Base-by-base conservation (phyloP, 2,888 invertebrate species). In the Troides helena region DNA sequence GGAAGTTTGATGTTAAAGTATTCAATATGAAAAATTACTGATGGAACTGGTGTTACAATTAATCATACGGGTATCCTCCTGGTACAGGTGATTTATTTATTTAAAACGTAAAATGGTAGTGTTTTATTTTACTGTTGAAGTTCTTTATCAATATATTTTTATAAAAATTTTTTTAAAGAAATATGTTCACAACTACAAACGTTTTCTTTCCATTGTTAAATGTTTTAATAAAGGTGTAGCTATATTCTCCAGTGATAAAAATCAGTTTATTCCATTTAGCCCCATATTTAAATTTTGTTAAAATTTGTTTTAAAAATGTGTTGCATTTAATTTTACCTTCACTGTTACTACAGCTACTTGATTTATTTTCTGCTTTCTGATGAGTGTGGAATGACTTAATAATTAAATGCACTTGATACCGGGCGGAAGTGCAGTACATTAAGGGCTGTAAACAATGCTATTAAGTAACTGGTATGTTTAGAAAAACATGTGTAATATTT, bases 11-110 rank as follows among this genome's bases (percentile, higher is more conserved):
- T 46, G 46, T 46, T 14, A 46, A 46, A 46, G 14, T 46, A 46
- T 46, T 21, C 23, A 23, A 14, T 21, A 46, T 58, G 8, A 23
- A 58, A 58, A 12, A 58, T 7, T 60, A 25, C 18, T 53, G 18
- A 6, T 18, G 25, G 59, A 25, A 60, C 30, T 25, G 30, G 17
- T 36, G 59, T 23, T 21, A 25, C 46, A 12, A 46, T n/a, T 62
- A 50, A 50, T 50, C 21, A 60, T 57, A 65, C 57, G 21, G 64
- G 57, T 56, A 65, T 65, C 39, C 64, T 57, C 57, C 57, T 65
- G 64, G 57, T 65, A 65, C 39, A 36, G 56, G n/a, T 14, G 50
- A 53, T 53, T 7, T 53, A 53, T 53, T 53, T 53, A n/a, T 53
- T 53, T n/a, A 53, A n/a, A 18, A 53, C 1, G 6, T 53, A 7